Percentiles rank a stretch among this genome's conserved stretches.
These are phyloP conservation scores for Arenaria interpres DNA, from an alignment of 2,113 vertebrate species.

Conservation along the genomic window DNA sequence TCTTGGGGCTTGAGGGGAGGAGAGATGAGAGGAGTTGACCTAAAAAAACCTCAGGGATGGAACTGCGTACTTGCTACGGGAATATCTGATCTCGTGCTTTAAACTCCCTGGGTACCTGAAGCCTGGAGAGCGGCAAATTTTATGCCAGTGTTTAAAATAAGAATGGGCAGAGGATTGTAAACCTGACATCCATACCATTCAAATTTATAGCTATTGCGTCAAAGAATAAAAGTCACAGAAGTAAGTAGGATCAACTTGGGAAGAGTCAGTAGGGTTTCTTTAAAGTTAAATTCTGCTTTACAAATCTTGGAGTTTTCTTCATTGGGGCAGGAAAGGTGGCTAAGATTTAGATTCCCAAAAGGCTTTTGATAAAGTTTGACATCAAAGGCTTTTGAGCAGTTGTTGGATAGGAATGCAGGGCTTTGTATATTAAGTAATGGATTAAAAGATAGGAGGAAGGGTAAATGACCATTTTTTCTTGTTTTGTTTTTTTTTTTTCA, in stretches of 20 bases:
- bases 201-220: background rate
- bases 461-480: background rate
- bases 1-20: fast-evolving
- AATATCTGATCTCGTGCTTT: background rate
- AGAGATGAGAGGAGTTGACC: background rate
- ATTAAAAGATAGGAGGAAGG: background rate
- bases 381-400: background rate
- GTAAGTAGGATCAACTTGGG: background rate
- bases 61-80: background rate
- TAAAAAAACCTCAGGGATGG: background rate
- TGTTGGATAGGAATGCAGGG: background rate
- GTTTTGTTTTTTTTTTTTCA: background rate
- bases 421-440: background rate
- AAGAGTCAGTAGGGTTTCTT: background rate
- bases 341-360: background rate
- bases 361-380: background rate
- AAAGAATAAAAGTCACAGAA: background rate
- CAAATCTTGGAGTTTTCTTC: background rate
- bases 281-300: background rate
- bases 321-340: fast-evolving
- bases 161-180: background rate
- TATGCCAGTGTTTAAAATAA: background rate
- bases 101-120: background rate
- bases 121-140: background rate
- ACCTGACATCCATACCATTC: background rate